Evolutionary conservation across 2,797 vertebrate species (phyloP), one percentile per base, ranked within the genome.

Genomic region (Semaprochilodus insignis): DNA sequence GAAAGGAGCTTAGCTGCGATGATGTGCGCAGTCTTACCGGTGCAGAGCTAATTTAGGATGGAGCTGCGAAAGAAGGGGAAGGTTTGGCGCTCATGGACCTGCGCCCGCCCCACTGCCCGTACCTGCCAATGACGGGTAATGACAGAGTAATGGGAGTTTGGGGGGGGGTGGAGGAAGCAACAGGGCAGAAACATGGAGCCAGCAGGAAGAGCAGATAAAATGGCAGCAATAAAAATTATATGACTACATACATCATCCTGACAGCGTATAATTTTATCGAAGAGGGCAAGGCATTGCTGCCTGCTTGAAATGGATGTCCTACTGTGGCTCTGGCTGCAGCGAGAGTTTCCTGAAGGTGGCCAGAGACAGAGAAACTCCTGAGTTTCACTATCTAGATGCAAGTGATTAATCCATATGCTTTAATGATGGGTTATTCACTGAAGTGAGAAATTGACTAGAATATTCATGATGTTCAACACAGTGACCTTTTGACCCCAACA

Each of bases 231-330:
- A 84, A 84, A 90, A 87, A 85, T 81, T 76, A 86, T 86, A 88
- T 67, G 83, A 88, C 85, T 85, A 57, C 81, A 87, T 88, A 78
- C 85, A 90, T 89, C 88, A 90, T 88, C 77, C 77, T 90, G 90
- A 84, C 90, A 87, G 83, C n/a, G 6, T 88, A 73, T 86, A 81
- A 90, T 88, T 90, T 88, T 79, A 82, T 74, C 83, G 65, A 84
- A 62, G 76, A 85, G 78, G 81, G 73, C 84, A 86, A 55, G 85
- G 75, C 67, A 87, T 83, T 87, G 57, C 81, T 70, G 83, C 44
- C 52, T 75, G 57, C 63, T 81, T 63, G 74, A 83, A 86, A 84
- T 80, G 77, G 69, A 75, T 79, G 78, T 80, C 57, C 67, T 78
- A 78, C 74, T 21, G 34, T 73, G 74, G 51, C 72, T 34, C 13